phyloP scores from a whole-genome alignment of 2,113 vertebrate genomes.

The Syngnathus typhle region DNA sequence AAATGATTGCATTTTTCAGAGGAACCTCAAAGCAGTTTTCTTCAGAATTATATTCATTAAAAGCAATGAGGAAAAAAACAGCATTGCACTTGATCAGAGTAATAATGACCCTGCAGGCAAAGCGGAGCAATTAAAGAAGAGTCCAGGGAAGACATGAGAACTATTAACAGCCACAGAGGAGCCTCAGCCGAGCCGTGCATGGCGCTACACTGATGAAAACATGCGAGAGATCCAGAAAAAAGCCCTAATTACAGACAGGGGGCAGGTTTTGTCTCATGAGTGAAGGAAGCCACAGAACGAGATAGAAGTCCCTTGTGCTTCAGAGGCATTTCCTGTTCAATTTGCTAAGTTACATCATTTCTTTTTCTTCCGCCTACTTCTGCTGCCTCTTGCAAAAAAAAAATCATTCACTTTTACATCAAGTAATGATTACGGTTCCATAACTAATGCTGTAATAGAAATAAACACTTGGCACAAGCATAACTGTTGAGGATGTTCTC shows the following conservation, averaged over 20 bases:
- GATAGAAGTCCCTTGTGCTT: slow-evolving; percentile 53
- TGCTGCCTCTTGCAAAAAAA: slow-evolving; percentile 51
- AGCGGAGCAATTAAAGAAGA: slow-evolving; percentile 66
- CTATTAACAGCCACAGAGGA: slow-evolving; percentile 68
- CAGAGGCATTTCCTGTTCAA: slow-evolving; percentile 62
- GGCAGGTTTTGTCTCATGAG: slow-evolving; percentile 4
- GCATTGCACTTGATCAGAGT: slow-evolving; percentile 62
- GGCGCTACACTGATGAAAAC: slow-evolving; percentile 59
- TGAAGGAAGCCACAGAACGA: slow-evolving; percentile 10
- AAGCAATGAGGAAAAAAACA: slow-evolving; percentile 36
- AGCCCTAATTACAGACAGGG: slow-evolving; percentile 59
- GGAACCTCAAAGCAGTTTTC: slow-evolving; percentile 61
- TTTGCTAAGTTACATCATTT: slow-evolving; percentile 68
- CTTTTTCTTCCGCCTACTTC: slow-evolving; percentile 60
- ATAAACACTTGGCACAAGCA: background rate
- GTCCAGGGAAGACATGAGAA: slow-evolving; percentile 68
- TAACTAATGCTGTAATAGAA: background rate
- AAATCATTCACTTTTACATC: slow-evolving; percentile 51
- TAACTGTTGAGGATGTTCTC: slow-evolving; percentile 28
- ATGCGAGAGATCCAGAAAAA: slow-evolving; percentile 53
- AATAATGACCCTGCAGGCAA: slow-evolving; percentile 67
- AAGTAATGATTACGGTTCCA: slow-evolving; percentile 33
- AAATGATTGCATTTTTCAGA: slow-evolving; percentile 44
- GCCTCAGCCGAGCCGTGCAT: slow-evolving; percentile 30
- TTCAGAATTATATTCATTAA: slow-evolving; percentile 64